phyloP scores from a whole-genome alignment of 2,888 invertebrate species.

The Ceraclea dissimilis region DNA sequence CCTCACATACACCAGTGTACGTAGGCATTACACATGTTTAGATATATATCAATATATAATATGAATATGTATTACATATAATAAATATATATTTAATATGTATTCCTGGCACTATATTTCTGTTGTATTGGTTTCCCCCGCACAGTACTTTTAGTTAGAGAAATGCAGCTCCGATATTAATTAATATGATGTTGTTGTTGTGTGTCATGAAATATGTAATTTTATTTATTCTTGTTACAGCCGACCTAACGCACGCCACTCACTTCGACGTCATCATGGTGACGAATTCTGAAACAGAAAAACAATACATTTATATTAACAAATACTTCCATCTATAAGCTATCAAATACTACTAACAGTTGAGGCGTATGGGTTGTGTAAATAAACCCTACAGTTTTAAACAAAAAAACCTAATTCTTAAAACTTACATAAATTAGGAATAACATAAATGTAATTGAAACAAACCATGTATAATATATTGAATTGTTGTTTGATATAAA shows the following conservation, averaged over 20 bases:
- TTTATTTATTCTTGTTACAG: conserved; percentile 50
- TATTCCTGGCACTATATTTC: background rate
- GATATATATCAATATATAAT: background rate
- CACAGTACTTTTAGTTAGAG: conserved; percentile 40
- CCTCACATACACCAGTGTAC: no score
- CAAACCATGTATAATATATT: no score
- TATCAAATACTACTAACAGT: no score
- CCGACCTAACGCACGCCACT: conserved; percentile 61
- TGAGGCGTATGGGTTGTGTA: no score
- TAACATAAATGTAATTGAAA: no score
- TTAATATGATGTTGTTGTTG: conserved; percentile 37
- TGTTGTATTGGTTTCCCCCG: conserved; percentile 20
- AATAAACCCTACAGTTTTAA: no score
- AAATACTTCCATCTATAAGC: no score
- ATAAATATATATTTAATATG: background rate
- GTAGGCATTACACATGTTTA: no score
- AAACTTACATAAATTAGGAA: no score
- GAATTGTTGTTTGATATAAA: no score
- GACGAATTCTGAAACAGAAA: conserved; percentile 80
- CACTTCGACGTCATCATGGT: conserved; percentile 99
- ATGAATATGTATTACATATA: background rate
- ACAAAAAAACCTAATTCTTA: no score
- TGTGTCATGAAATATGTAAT: conserved; percentile 49
- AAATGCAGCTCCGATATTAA: conserved; percentile 50
- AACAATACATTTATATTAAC: background rate